Percentiles rank a stretch among this genome's conserved stretches.
Evolutionary conservation across 2,797 vertebrate species (phyloP).

Genomic region (Benthosema pterotum): DNA sequence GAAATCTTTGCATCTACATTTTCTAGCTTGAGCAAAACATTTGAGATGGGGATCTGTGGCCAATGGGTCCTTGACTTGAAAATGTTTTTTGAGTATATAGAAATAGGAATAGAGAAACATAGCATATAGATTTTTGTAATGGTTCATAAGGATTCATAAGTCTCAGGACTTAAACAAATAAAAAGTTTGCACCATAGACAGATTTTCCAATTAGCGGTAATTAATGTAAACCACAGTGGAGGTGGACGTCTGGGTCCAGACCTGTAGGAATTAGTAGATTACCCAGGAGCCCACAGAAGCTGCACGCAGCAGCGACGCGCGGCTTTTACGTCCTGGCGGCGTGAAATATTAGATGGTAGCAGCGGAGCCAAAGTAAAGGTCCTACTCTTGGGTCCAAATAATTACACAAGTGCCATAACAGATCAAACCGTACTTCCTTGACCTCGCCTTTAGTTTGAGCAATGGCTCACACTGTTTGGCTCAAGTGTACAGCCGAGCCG

Average conservation of each 20-base stretch:
- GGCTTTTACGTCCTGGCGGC: conserved; percentile 59
- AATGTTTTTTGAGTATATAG: too few relatives aligned
- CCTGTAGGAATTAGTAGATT: conserved; percentile 48
- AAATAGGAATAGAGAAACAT: too few relatives aligned
- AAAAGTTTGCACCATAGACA: not conserved
- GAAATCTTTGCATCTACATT: too few relatives aligned
- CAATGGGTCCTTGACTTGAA: too few relatives aligned
- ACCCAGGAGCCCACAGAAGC: conserved; percentile 35
- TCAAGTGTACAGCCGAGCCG: conserved; percentile 38
- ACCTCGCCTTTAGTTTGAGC: conserved; percentile 70
- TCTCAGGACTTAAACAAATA: not conserved
- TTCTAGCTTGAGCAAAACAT: too few relatives aligned
- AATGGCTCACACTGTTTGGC: conserved; percentile 65
- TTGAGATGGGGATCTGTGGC: too few relatives aligned
- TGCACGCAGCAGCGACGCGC: conserved; percentile 42
- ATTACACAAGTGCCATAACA: conserved; percentile 75
- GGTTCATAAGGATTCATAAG: too few relatives aligned
- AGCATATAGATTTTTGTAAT: too few relatives aligned
- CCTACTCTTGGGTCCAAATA: conserved; percentile 72
- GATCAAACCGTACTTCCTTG: conserved; percentile 74
- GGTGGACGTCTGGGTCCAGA: conserved; percentile 23
- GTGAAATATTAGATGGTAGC: conserved; percentile 70
- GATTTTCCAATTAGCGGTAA: conserved; percentile 25
- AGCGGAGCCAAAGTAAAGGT: conserved; percentile 72
- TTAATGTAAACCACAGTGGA: conserved; percentile 23